phyloP scores from a whole-genome alignment of 1,140 invertebrate species.

The Psix sp. region DNA sequence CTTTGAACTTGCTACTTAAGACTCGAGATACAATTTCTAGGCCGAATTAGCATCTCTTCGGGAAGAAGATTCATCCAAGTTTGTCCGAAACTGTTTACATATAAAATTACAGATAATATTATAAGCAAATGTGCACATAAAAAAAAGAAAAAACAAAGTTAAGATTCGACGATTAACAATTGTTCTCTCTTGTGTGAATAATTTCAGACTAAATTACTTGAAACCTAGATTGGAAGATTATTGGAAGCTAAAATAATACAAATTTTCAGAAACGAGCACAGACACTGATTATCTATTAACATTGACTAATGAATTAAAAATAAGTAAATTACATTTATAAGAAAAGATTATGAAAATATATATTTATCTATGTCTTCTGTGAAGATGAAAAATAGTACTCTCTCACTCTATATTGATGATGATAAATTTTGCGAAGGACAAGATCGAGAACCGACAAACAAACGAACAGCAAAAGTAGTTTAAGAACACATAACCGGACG shows the following conservation, averaged over 20 bases:
- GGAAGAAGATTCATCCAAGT: slow-evolving; percentile 40
- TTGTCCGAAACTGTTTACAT: slow-evolving; percentile 48
- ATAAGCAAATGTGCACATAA: slow-evolving; percentile 46
- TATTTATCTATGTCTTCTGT: slow-evolving; percentile 81
- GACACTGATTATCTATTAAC: slow-evolving; percentile 77
- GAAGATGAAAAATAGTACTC: slow-evolving; percentile 79
- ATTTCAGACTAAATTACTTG: too few species aligned
- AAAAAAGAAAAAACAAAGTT: slow-evolving; percentile 35
- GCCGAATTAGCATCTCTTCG: slow-evolving; percentile 56
- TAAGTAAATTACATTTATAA: slow-evolving; percentile 78
- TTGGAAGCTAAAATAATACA: slow-evolving; percentile 63
- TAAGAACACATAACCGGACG: slow-evolving; percentile 54
- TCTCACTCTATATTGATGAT: slow-evolving; percentile 77
- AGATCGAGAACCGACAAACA: slow-evolving; percentile 65
- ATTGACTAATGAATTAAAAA: slow-evolving; percentile 77
- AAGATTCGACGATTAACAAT: slow-evolving; percentile 62
- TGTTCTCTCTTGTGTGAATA: too few species aligned
- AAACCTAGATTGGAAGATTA: too few species aligned
- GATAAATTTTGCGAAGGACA: slow-evolving; percentile 52
- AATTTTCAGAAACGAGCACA: slow-evolving; percentile 72
- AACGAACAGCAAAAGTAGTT: slow-evolving; percentile 70
- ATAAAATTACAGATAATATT: slow-evolving; percentile 45
- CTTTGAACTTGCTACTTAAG: slow-evolving; percentile 57
- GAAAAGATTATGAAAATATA: slow-evolving; percentile 79
- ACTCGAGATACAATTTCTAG: slow-evolving; percentile 58